These are phyloP conservation scores for Acleris sparsana DNA, from an alignment of 2,888 invertebrate genomes.

Conservation along the genomic window DNA sequence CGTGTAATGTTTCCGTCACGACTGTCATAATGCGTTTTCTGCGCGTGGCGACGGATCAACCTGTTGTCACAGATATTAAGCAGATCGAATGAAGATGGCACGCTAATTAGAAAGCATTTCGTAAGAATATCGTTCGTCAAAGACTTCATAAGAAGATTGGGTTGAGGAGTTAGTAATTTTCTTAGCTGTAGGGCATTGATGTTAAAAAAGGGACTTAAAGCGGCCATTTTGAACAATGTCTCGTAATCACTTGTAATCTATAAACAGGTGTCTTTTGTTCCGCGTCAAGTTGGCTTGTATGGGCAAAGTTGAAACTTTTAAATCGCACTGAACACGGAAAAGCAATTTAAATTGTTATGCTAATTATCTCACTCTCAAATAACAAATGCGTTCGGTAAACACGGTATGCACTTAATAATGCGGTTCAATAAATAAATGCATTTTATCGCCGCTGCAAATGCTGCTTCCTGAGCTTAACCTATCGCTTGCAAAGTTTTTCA, in stretches of 20 bases:
- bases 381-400: conserved; percentile 26
- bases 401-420: conserved; percentile 14
- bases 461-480: not conserved
- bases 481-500: not conserved
- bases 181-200: not conserved
- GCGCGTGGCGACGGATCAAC: not conserved
- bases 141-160: no score
- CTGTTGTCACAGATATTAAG: not conserved
- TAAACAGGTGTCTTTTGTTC: conserved; percentile 31
- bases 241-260: conserved; percentile 19
- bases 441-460: conserved; percentile 1
- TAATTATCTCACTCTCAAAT: conserved; percentile 52
- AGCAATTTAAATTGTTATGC: conserved; percentile 54
- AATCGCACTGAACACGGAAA: conserved; percentile 51
- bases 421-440: conserved; percentile 24
- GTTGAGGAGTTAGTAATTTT: not conserved
- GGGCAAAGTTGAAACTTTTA: conserved; percentile 30
- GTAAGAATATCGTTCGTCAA: not conserved
- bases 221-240: conserved; percentile 16
- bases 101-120: not conserved
- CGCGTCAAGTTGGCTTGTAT: conserved; percentile 28
- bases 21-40: no score
- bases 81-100: not conserved
- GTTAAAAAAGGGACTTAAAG: not conserved
- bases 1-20: no score